Base-by-base conservation (phyloP, 2,797 vertebrate species). In the Sebastes steindachneri region DNA sequence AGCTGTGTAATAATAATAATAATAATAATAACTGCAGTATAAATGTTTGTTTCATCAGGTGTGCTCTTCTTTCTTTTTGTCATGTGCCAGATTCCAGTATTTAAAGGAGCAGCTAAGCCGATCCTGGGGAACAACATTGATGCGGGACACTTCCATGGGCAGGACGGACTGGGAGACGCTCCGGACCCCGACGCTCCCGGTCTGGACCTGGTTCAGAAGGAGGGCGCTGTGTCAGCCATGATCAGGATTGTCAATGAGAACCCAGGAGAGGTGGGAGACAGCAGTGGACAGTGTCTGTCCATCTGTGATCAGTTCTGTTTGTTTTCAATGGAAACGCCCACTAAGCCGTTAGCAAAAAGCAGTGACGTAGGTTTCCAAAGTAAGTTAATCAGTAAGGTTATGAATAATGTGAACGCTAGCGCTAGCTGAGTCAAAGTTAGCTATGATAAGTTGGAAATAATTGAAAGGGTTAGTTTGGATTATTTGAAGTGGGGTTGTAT, bases 151-250 rank as follows among this genome's bases (percentile, higher is more conserved):
- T 97, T 96, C 83, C 95, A 96, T 19, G 96, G 96, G 2, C 8
- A 80, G 73, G 95, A 97, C 57, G 96, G 96, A 12, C 83, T 96
- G 15, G 96, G 96, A 29, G 96, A 97, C 11, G 91, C 86, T 37
- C 95, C 95, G 2, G 96, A 96, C 73, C 85, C 93, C 3, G 9
- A 88, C 0, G 90, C 94, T 45, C 96, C 96, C 1, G 79, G 88
- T 28, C 66, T 94, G 79, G 95, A 96, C 57, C 75, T 92, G 73
- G 14, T 95, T 26, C 95, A 96, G 86, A 51, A 92, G 77, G 95
- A 97, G 73, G 79, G 81, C 0, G 94, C 94, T 0, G 93, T 95
- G n/a, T 84, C 91, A 1, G 96, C 96, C 35, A 95, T 97, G 60
- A 94, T 96, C 73, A 92, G 95, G 78, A 95, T 96, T 6, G 35